A percentile compares a stretch with the other conserved stretches of the same genome.
Conservation (phyloP, 2,113 vertebrate genomes). For the Micronisus gabar region DNA sequence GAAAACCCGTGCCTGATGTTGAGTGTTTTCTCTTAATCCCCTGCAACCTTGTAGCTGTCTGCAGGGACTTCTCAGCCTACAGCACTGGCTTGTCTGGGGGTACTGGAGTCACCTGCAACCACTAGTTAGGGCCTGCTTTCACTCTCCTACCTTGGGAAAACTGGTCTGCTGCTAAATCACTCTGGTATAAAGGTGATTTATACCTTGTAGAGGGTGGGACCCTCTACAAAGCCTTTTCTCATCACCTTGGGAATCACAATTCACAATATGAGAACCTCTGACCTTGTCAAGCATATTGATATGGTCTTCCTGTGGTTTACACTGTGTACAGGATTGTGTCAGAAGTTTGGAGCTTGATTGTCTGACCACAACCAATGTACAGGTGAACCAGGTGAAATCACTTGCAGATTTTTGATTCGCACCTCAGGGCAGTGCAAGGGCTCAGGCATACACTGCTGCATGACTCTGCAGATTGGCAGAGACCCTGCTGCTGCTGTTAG, state of each 20-base stretch:
- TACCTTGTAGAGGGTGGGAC: background rate
- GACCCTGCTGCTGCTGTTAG: background rate
- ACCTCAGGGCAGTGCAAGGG: background rate
- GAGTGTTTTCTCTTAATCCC: background rate
- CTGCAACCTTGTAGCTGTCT: background rate
- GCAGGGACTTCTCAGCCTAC: background rate
- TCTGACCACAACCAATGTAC: background rate
- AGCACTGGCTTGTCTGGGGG: background rate
- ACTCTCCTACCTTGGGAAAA: background rate
- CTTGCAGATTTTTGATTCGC: background rate
- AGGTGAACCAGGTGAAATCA: background rate
- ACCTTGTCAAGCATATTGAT: background rate
- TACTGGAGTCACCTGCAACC: background rate
- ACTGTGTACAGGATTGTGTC: background rate
- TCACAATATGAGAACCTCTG: background rate
- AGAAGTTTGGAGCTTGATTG: background rate
- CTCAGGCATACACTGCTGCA: background rate
- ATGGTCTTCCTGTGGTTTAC: background rate
- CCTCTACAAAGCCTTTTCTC: background rate
- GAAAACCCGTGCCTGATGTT: background rate
- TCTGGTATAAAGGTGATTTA: no score
- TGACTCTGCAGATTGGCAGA: background rate
- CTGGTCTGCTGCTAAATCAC: background rate
- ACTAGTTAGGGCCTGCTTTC: background rate
- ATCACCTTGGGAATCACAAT: background rate